Conservation (phyloP, 2,113 vertebrate species). For the Mobula birostris region DNA sequence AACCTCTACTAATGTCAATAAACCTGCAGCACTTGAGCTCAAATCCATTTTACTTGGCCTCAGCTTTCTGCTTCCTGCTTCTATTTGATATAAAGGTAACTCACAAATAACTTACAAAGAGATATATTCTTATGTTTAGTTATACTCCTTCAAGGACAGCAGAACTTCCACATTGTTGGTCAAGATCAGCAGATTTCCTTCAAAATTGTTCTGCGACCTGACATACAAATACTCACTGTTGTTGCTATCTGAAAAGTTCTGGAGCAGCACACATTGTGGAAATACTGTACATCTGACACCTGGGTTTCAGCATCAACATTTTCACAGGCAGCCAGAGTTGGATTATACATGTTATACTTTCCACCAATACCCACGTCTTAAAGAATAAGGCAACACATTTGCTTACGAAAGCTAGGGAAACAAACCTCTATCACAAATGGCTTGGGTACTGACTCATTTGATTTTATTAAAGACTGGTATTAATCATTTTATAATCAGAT, state of each 20-base stretch:
- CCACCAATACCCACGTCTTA: neutral
- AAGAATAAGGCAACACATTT: neutral
- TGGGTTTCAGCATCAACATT: neutral
- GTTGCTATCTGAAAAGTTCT: neutral
- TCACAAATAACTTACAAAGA: neutral
- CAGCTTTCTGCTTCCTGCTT: neutral
- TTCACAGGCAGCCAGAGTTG: neutral
- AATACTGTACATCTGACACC: neutral
- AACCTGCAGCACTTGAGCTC: too few relatives aligned
- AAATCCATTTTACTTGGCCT: too few relatives aligned
- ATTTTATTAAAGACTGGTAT: neutral
- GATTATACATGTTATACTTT: neutral
- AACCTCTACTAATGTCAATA: too few relatives aligned
- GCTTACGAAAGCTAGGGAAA: neutral
- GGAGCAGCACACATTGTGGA: too few relatives aligned
- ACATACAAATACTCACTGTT: neutral
- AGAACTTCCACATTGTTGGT: neutral
- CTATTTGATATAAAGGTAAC: neutral
- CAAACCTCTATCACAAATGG: neutral
- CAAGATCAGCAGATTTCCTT: neutral
- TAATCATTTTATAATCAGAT: neutral
- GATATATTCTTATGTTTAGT: neutral
- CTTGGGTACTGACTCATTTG: neutral
- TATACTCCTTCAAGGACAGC: neutral
- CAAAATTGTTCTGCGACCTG: neutral